phyloP scores from a whole-genome alignment of 2,888 invertebrate genomes.

The Agriopis leucophaearia region DNA sequence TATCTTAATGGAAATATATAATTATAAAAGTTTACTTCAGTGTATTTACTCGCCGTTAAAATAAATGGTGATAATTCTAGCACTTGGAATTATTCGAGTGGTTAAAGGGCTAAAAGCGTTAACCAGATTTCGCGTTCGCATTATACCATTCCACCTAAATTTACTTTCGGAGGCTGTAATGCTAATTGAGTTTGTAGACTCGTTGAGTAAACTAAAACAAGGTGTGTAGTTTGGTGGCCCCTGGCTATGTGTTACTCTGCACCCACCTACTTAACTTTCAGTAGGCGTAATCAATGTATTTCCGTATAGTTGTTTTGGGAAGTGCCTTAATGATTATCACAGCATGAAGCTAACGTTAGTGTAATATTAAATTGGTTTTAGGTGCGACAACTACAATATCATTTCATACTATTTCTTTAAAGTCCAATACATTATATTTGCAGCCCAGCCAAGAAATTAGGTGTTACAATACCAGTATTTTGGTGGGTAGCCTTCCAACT shows the following conservation, averaged over 20 bases:
- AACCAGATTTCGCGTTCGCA: conserved; percentile 49
- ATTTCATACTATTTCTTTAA: too few species aligned
- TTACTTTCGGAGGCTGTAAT: conserved; percentile 69
- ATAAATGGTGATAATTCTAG: conserved; percentile 20
- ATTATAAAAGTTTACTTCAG: background rate
- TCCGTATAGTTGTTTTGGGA: too few species aligned
- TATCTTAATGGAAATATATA: background rate
- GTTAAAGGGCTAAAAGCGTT: conserved; percentile 40
- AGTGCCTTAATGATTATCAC: too few species aligned
- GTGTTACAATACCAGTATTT: too few species aligned
- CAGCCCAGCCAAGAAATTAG: too few species aligned
- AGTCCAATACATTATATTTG: too few species aligned
- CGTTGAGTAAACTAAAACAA: conserved; percentile 72
- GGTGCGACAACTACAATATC: too few species aligned
- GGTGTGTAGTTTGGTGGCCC: conserved; percentile 71
- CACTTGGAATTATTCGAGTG: conserved; percentile 33
- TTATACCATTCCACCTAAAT: conserved; percentile 61
- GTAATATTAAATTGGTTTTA: too few species aligned
- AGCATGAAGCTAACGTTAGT: too few species aligned
- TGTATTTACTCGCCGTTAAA: conserved; percentile 5
- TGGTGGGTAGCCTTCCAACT: too few species aligned
- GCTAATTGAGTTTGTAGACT: conserved; percentile 75
- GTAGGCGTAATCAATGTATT: background rate
- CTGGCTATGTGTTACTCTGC: conserved; percentile 58
- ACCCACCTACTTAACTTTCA: conserved; percentile 49